Base-by-base conservation (phyloP, 2,888 invertebrate species). In the Hydrotaea diabolus region DNA sequence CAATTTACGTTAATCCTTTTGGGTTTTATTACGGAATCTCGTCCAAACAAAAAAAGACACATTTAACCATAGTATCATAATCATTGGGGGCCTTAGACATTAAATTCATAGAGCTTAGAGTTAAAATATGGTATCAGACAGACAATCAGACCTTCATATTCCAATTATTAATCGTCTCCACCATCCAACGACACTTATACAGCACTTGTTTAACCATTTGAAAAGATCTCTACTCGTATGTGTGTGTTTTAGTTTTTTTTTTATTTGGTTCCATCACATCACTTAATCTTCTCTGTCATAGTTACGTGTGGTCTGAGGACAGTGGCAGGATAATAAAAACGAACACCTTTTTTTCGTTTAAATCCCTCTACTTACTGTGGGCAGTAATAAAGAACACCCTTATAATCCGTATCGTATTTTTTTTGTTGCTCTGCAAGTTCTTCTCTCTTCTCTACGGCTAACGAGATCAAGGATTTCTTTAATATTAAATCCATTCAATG, bases 351-450 rank as follows among this genome's bases (percentile, higher is more conserved):
- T 69, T 69, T 69, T 23, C 43, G 17, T 43, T 13, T 43, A 43
- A 66, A 66, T 66, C 66, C 43, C 39, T 66, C 43, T 66, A 21
- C 43, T 8, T 13, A 13, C 15, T 46, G 46, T 23, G 39, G 39
- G 39, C 19, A 43, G 66, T 69, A 23, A 46, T 15, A 66, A 66
- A 17, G 31, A 66, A 23, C 15, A 69, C 69, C 69, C 69, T 21
- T 69, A 69, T 69, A 69, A 69, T 69, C 69, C 69, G 3, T 39
- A 43, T 66, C 17, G 21, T 66, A 39, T 66, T 43, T 9, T 19
- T 9, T 39, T 66, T 66, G 39, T 66, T 43, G 17, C 39, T 4
- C 64, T 64, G 64, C 43, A 43, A 3, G 21, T 66, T 36, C 9
- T 23, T 2, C 8, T 69, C 23, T 19, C 19, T 66, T 2, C 21